A percentile compares a stretch with the other conserved stretches of the same genome.
phyloP scores from a whole-genome alignment of 2,797 vertebrate genomes.

The Macroramphosus scolopax region DNA sequence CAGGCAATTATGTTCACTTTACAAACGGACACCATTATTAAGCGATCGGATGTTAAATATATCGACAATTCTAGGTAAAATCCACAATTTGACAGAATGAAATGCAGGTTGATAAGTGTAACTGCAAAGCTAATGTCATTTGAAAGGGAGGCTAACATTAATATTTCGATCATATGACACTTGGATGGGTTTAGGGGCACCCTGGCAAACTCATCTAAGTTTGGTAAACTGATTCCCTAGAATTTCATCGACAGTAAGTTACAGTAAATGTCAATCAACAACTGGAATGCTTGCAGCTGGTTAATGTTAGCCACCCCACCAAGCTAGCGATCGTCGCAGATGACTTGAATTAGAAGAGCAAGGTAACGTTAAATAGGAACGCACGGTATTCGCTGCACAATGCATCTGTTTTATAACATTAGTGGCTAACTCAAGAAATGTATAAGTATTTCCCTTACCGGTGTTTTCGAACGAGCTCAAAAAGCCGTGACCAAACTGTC shows the following conservation, averaged over 20 bases:
- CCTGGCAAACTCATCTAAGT: rapidly evolving
- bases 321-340: constrained; percentile 12
- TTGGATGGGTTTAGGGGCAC: no score
- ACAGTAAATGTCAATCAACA: constrained; percentile 6
- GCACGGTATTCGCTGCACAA: rapidly evolving
- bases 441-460: constrained; percentile 23
- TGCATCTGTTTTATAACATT: neutral
- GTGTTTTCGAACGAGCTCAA: constrained; percentile 7
- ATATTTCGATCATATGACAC: no score
- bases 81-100: no score
- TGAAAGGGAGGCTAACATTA: no score
- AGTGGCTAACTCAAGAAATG: no score
- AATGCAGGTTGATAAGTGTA: no score
- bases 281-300: constrained; percentile 5
- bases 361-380: no score
- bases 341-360: neutral
- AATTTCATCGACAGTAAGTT: neutral
- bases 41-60: no score
- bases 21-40: neutral
- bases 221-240: neutral
- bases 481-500: neutral
- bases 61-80: no score
- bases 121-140: no score
- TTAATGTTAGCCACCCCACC: constrained; percentile 24
- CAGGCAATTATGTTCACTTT: no score